These are phyloP conservation scores for Actenoides lindsayi DNA, from an alignment of 2,113 vertebrate species.

Conservation along the genomic window DNA sequence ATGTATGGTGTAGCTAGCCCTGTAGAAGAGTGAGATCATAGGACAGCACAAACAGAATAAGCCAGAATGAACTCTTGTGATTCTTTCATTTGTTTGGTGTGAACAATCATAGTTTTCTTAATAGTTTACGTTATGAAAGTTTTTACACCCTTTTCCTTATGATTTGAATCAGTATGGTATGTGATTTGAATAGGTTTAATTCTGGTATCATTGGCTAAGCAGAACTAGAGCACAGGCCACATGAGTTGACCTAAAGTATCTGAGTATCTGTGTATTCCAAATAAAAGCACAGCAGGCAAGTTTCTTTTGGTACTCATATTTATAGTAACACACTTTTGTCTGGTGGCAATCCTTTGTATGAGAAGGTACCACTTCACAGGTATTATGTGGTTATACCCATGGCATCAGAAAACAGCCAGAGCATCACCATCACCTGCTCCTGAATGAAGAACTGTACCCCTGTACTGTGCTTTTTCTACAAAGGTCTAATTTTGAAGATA, in stretches of 20 bases:
- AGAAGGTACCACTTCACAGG: neutral
- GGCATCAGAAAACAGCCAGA: neutral
- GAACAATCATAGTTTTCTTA: neutral
- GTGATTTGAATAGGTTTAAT: neutral
- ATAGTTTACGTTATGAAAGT: neutral
- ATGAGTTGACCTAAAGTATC: neutral
- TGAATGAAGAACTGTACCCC: neutral
- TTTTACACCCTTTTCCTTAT: neutral
- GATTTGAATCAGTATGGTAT: neutral
- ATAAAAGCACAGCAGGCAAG: neutral
- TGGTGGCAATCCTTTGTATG: neutral
- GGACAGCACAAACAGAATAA: neutral
- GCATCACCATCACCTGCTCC: neutral
- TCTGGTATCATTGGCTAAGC: neutral
- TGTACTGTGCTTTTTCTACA: neutral
- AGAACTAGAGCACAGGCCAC: neutral
- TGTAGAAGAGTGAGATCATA: neutral
- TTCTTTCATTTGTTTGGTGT: neutral
- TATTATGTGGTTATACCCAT: neutral
- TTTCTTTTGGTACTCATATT: neutral
- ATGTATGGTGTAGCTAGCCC: accelerated
- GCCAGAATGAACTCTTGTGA: neutral
- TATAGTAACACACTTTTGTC: neutral
- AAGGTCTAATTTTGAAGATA: neutral
- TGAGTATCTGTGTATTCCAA: neutral